Base-by-base conservation (phyloP, 2,797 vertebrate species). In the Telmatherina bonti region DNA sequence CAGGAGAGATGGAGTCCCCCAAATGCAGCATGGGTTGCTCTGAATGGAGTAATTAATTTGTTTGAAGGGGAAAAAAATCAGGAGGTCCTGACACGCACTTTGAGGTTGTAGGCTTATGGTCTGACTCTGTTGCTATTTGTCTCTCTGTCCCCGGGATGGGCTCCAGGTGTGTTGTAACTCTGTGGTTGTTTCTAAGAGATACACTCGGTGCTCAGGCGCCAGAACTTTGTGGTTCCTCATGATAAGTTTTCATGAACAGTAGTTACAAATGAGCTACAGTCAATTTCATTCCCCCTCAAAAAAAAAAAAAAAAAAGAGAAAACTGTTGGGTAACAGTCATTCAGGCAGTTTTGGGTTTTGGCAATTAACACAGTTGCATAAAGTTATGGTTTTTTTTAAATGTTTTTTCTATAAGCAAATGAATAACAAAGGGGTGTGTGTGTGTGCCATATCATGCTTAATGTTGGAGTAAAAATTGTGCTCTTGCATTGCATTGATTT, bases 131-230 rank as follows among this genome's bases (percentile, higher is more conserved):
- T 61, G 70, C 60, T 12, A 30, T 63, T 66, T 56, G 58, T 70
- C 41, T 76, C 24, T 66, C 57, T 38, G 62, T 78, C 58, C 29
- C 67, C 59, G 76, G 83, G 86, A 82, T 70, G 67, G 56, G 82
- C 80, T 89, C 82, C 81, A 84, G 83, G 86, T 86, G 75, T 92
- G 86, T 89, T 83, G 85, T 73, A 90, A 89, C 72, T 59, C 71
- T 81, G 79, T 26, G 72, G 78, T 83, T 68, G 47, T 80, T 85
- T 88, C 82, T 76, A 87, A 75, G 12, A 24, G 59, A 58, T 63
- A 63, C 60, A 53, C 47, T 69, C 62, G 26, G 62, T 45, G 54
- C 74, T 72, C 71, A 78, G 80, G 85, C 71, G 79, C 88, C 85
- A 79, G 62, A 74, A 65, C 62, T 72, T 71, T 78, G 76, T 27